phyloP scores from a whole-genome alignment of 2,113 vertebrate species.

The Plotosus lineatus region DNA sequence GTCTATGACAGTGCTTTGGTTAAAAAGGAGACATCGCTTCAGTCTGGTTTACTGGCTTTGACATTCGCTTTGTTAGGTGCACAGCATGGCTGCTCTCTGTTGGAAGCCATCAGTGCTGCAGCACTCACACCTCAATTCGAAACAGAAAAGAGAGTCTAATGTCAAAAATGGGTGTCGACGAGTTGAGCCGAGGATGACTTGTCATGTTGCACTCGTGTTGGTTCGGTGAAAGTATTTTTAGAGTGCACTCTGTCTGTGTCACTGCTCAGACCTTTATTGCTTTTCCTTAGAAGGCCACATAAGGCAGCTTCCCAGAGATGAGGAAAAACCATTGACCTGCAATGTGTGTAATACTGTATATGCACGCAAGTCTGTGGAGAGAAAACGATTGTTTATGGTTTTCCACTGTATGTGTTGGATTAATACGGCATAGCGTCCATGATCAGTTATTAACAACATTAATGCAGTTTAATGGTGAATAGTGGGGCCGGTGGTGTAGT shows the following conservation, averaged over 20 bases:
- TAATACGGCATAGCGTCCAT: background rate
- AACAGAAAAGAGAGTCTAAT: conserved; percentile 23
- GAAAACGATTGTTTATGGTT: background rate
- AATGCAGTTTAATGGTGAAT: background rate
- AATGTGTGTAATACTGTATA: no score
- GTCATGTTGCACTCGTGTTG: background rate
- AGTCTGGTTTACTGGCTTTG: conserved; percentile 31
- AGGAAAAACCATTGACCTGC: background rate
- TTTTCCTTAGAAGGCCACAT: background rate
- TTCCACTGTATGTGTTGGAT: background rate
- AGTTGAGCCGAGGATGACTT: conserved; percentile 16
- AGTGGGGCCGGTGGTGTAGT: no score
- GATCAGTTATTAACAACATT: background rate
- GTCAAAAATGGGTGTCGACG: conserved; percentile 17
- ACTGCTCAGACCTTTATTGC: conserved; percentile 23
- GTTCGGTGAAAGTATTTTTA: conserved; percentile 22
- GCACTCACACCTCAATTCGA: background rate
- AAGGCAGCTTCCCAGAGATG: background rate
- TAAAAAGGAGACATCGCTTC: conserved; percentile 19
- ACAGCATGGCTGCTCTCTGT: conserved; percentile 30
- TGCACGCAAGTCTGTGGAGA: no score
- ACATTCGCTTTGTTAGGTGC: conserved; percentile 11
- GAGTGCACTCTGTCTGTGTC: background rate
- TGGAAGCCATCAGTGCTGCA: conserved; percentile 8
- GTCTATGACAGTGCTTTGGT: background rate